Conservation (phyloP, 2,888 invertebrate genomes). For the Pollenia amentaria region DNA sequence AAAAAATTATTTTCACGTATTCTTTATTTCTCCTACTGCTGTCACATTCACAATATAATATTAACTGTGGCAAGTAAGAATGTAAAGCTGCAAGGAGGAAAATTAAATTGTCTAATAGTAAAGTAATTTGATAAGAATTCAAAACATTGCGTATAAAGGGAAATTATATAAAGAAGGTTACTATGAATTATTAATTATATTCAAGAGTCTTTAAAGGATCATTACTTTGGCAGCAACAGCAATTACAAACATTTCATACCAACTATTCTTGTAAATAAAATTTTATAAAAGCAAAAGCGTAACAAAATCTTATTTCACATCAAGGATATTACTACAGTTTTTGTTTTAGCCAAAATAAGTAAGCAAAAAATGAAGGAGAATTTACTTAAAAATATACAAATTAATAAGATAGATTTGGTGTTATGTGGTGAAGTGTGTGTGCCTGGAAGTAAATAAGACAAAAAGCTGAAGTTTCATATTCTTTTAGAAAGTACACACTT, state of each 20-base stretch:
- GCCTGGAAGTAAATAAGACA: background rate
- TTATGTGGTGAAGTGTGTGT: background rate
- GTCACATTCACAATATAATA: background rate
- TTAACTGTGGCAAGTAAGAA: background rate
- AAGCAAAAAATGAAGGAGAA: background rate
- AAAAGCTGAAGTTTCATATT: too few species aligned
- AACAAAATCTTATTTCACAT: constrained; percentile 38
- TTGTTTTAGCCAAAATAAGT: background rate
- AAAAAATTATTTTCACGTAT: constrained; percentile 8
- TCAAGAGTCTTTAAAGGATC: constrained; percentile 63
- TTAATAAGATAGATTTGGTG: constrained; percentile 23
- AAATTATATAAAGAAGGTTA: constrained; percentile 25
- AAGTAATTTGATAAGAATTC: constrained; percentile 56
- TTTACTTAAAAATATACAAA: constrained; percentile 7
- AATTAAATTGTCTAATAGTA: constrained; percentile 33
- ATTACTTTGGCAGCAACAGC: constrained; percentile 37
- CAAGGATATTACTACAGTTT: constrained; percentile 28
- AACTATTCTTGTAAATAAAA: constrained; percentile 31
- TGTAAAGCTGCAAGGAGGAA: background rate
- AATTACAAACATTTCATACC: constrained; percentile 36
- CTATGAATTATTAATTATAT: constrained; percentile 61
- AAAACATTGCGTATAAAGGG: background rate
- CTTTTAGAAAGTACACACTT: too few species aligned
- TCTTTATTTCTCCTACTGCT: background rate
- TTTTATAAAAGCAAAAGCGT: background rate